These are phyloP conservation scores for Dissostichus mawsoni DNA, from an alignment of 2,113 vertebrate species.

Conservation along the genomic window DNA sequence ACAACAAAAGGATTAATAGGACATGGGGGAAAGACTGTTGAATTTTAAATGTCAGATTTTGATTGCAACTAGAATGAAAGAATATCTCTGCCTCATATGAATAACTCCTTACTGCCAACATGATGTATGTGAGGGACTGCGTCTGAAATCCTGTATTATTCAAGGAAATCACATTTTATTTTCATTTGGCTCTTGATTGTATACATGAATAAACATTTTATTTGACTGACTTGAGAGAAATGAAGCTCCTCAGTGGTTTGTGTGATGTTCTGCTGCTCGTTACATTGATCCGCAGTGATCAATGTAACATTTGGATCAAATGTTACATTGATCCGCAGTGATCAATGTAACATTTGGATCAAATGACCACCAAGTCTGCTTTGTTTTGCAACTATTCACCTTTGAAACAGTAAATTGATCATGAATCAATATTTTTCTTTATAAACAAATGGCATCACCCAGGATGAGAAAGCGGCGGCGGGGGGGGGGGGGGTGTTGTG, in stretches of 20 bases:
- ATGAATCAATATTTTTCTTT: too few species aligned
- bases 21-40: background rate
- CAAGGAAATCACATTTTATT: slow-evolving; percentile 19
- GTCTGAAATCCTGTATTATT: slow-evolving; percentile 4
- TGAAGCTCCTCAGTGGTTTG: too few species aligned
- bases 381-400: background rate
- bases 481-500: too few species aligned
- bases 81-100: too few species aligned
- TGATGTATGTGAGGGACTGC: background rate
- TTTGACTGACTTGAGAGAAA: background rate
- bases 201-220: slow-evolving; percentile 52
- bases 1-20: slow-evolving; percentile 4
- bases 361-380: slow-evolving; percentile 7
- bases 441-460: too few species aligned
- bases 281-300: slow-evolving; percentile 26
- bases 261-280: slow-evolving; percentile 8
- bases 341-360: slow-evolving; percentile 22
- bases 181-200: slow-evolving; percentile 53
- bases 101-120: background rate
- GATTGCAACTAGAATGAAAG: slow-evolving; percentile 17
- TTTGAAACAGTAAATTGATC: background rate
- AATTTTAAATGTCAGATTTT: background rate
- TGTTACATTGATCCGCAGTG: slow-evolving; percentile 20
- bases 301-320: slow-evolving; percentile 49
- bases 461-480: too few species aligned